Evolutionary conservation across 2,797 vertebrate genomes (phyloP).

Genomic region (Botia kubotai): DNA sequence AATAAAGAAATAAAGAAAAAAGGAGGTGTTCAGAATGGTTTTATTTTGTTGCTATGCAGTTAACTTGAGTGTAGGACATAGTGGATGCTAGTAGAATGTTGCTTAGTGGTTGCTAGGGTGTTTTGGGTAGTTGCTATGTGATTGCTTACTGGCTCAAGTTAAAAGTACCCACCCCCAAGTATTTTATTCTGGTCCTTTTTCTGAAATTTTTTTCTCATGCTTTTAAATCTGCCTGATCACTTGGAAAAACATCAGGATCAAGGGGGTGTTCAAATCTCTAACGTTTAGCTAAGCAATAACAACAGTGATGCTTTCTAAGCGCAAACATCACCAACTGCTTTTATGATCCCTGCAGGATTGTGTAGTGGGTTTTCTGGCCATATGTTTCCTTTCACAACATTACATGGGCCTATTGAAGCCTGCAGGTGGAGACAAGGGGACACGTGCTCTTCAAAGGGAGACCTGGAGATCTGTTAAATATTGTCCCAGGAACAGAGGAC

Average conservation of each 20-base stretch:
- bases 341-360: slow-evolving; percentile 23
- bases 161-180: no score
- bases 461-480: slow-evolving; percentile 69
- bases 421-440: slow-evolving; percentile 18
- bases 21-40: neutral
- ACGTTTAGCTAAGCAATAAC: neutral
- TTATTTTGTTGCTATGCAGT: neutral
- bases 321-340: slow-evolving; percentile 43
- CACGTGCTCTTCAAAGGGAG: slow-evolving; percentile 56
- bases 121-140: neutral
- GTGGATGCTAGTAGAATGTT: neutral
- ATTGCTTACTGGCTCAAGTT: neutral
- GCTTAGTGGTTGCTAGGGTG: neutral
- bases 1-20: slow-evolving; percentile 52
- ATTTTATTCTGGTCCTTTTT: neutral
- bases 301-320: slow-evolving; percentile 5
- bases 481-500: slow-evolving; percentile 62
- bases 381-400: slow-evolving; percentile 54
- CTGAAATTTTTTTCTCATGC: neutral
- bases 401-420: slow-evolving; percentile 55
- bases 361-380: slow-evolving; percentile 50
- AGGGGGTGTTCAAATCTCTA: neutral
- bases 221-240: neutral
- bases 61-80: neutral
- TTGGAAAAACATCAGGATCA: neutral